Base-by-base conservation (phyloP, 1,140 invertebrate species). In the Euura lappo region DNA sequence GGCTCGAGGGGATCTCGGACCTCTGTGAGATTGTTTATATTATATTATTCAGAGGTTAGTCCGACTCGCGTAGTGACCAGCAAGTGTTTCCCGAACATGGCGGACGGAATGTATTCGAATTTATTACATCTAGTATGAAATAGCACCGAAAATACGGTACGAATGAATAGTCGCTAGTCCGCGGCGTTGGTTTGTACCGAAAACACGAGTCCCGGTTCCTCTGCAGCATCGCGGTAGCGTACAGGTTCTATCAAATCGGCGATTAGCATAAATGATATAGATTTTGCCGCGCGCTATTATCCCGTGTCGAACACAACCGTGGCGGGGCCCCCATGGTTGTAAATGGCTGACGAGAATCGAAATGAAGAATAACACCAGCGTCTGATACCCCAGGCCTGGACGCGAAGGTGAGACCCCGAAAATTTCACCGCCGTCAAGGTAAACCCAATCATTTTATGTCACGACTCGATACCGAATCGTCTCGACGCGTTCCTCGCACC, bases 31-130 rank as follows among this genome's bases (percentile, higher is more conserved):
- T 60, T 60, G 51, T 60, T 60, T 60, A 60, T 60, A n/a, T 60
- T 60, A n/a, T 8, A n/a, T 60, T 60, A 60, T 60, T 60, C 6
- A n/a, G 65, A 51, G 70, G 75, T 65, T 71, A 69, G 47, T 44
- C 46, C 72, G 76, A 82, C 51, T 72, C 73, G 65, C 74, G 79
- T 76, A 78, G 79, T 79, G 44, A 45, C 28, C 73, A 78, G 79
- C 81, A 80, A 82, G 80, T 82, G 81, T 83, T 83, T 82, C 74
- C 75, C 75, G 77, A 78, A 81, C 74, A 83, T 83, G 83, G 83
- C 79, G 78, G 79, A 81, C 77, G 77, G 75, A 77, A 75, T 65
- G 77, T 74, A 79, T 83, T 80, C 76, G 78, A 82, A 83, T 80
- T 83, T 77, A 71, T 76, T 76, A 72, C 74, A 76, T 74, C 78